A percentile compares a stretch with the other conserved stretches of the same genome.
phyloP scores from a whole-genome alignment of 2,797 vertebrate genomes.

The Thunnus albacares region DNA sequence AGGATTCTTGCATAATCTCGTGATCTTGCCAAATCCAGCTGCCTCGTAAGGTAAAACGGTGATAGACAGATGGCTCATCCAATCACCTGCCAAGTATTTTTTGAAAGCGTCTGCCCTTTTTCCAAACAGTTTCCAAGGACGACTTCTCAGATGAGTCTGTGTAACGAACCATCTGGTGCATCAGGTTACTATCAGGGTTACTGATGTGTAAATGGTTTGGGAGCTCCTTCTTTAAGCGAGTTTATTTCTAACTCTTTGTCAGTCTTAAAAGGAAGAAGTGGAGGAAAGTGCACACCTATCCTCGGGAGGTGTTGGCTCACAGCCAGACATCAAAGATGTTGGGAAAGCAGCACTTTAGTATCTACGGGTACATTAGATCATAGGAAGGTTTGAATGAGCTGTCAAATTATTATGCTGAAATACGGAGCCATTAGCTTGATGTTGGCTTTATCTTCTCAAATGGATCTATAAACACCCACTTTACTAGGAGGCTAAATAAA shows the following conservation, averaged over 20 bases:
- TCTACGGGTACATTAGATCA: not conserved
- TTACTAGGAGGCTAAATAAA: not conserved
- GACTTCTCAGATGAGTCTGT: too few relatives aligned
- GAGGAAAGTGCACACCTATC: not conserved
- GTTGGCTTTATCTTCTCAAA: not conserved
- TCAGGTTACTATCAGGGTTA: too few relatives aligned
- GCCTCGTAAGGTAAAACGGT: too few relatives aligned
- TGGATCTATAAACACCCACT: not conserved
- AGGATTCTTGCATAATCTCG: too few relatives aligned
- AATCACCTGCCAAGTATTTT: too few relatives aligned
- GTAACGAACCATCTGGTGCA: too few relatives aligned
- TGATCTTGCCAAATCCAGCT: too few relatives aligned
- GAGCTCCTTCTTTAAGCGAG: not conserved
- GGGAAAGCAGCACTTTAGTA: not conserved
- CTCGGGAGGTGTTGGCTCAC: not conserved
- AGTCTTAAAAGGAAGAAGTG: not conserved
- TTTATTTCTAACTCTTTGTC: not conserved
- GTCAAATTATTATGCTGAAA: not conserved
- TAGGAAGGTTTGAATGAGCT: not conserved
- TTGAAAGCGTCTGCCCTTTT: too few relatives aligned
- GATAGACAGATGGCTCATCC: too few relatives aligned
- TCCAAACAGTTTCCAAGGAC: too few relatives aligned
- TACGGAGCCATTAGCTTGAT: not conserved
- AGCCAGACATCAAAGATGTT: not conserved
- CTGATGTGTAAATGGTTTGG: not conserved